phyloP scores from a whole-genome alignment of 2,888 invertebrate species.

The Zhuqinia jingwanae region DNA sequence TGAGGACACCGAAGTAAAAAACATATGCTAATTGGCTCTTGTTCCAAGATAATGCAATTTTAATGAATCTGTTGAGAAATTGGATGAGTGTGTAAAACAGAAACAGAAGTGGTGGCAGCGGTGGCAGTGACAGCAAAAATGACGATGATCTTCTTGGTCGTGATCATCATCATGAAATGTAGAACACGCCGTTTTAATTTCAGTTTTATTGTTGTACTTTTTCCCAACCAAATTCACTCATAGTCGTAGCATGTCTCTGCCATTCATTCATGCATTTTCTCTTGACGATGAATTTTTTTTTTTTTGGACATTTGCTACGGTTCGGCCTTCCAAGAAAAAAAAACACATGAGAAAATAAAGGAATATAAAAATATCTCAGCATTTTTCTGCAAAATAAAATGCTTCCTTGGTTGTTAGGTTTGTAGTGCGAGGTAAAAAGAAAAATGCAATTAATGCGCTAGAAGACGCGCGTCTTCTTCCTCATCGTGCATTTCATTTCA shows the following conservation, averaged over 20 bases:
- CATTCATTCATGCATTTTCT: conserved; percentile 40
- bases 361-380: neutral
- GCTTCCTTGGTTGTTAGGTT: too few species aligned
- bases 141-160: neutral
- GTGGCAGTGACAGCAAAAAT: neutral
- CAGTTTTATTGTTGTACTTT: neutral
- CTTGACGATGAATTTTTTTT: conserved; percentile 32
- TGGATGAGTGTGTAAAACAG: conserved; percentile 52
- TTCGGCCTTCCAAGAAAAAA: conserved; percentile 26
- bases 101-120: neutral
- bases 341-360: neutral
- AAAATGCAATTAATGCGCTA: conserved; percentile 8
- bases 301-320: conserved; percentile 58
- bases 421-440: neutral
- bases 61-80: conserved; percentile 73
- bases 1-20: neutral
- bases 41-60: conserved; percentile 69
- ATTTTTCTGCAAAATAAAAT: conserved; percentile 10
- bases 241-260: neutral
- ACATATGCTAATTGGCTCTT: conserved; percentile 65
- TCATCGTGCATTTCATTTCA: conserved; percentile 16
- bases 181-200: neutral
- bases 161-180: neutral
- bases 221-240: neutral
- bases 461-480: too few species aligned